phyloP scores from a whole-genome alignment of 1,140 invertebrate species.

The Eupristina koningsbergeri region DNA sequence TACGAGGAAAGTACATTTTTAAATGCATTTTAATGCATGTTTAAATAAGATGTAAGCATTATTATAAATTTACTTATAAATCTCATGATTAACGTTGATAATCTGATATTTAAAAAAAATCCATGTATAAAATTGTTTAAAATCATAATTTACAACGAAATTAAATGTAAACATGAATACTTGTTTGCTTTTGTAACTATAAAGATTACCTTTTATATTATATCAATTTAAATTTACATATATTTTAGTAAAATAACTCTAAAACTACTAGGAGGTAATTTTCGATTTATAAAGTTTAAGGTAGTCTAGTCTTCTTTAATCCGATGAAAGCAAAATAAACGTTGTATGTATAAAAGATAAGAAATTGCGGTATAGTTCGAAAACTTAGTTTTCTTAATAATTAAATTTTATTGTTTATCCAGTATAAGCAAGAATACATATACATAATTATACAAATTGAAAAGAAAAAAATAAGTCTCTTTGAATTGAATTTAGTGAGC shows the following conservation, averaged over 20 bases:
- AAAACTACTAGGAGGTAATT: background rate
- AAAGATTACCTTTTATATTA: background rate
- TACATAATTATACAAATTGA: too few relatives aligned
- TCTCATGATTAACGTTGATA: background rate
- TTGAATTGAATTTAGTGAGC: too few relatives aligned
- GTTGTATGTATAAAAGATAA: background rate
- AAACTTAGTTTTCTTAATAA: background rate
- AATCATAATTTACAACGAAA: background rate
- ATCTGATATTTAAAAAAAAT: background rate
- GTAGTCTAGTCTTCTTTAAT: constrained; percentile 3
- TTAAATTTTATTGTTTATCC: background rate
- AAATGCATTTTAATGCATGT: too few relatives aligned
- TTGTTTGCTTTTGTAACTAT: background rate
- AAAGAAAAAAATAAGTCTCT: too few relatives aligned
- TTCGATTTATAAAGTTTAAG: background rate
- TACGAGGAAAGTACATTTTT: too few relatives aligned
- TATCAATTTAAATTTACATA: constrained; percentile 7
- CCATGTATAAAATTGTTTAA: background rate
- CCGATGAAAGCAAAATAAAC: background rate
- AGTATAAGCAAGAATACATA: background rate
- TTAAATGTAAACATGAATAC: background rate
- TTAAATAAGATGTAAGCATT: too few relatives aligned
- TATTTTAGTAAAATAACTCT: background rate
- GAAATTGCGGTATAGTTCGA: background rate
- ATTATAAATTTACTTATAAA: background rate